A percentile compares a stretch with the other conserved stretches of the same genome.
Evolutionary conservation across 35 echinoderm and acorn worm genomes (phyloP).

Genomic region (Ophiothrix spiculata): DNA sequence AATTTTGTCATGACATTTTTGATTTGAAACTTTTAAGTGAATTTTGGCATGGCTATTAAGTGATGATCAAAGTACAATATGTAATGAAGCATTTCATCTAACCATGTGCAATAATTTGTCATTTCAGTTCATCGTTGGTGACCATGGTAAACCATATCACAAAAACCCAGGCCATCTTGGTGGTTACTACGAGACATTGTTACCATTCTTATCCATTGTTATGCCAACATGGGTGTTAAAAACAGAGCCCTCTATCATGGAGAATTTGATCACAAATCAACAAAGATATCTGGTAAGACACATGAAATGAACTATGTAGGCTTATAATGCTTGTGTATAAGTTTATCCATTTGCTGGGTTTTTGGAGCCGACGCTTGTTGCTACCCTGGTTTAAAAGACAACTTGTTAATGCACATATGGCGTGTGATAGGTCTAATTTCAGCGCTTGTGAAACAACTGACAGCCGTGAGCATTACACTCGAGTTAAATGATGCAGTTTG

Average conservation of each 20-base stretch:
- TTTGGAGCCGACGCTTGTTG: too few species aligned
- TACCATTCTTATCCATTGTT: slow-evolving; percentile 90
- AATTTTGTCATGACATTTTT: too few species aligned
- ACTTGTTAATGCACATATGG: too few species aligned
- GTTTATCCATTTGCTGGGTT: not conserved
- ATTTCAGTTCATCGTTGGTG: slow-evolving; percentile 77
- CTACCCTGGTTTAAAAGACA: too few species aligned
- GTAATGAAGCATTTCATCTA: not conserved
- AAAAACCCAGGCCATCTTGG: slow-evolving; percentile 68
- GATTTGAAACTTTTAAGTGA: not conserved
- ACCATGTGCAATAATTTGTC: not conserved
- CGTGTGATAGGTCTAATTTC: too few species aligned
- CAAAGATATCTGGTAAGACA: slow-evolving; percentile 86
- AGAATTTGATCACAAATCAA: slow-evolving; percentile 74
- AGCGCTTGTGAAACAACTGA: not conserved
- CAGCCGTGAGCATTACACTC: not conserved
- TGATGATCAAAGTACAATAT: not conserved
- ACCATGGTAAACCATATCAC: slow-evolving; percentile 90
- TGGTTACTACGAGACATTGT: slow-evolving; percentile 75
- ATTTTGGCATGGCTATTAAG: not conserved
- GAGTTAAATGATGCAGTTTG: too few species aligned
- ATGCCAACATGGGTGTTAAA: slow-evolving; percentile 85
- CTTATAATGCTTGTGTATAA: too few species aligned
- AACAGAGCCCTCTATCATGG: slow-evolving; percentile 51
- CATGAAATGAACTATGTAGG: too few species aligned